Evolutionary conservation across 2,888 invertebrate genomes (phyloP), one percentile per base, ranked within the genome.

Genomic region (Acrocyrtus sp.): DNA sequence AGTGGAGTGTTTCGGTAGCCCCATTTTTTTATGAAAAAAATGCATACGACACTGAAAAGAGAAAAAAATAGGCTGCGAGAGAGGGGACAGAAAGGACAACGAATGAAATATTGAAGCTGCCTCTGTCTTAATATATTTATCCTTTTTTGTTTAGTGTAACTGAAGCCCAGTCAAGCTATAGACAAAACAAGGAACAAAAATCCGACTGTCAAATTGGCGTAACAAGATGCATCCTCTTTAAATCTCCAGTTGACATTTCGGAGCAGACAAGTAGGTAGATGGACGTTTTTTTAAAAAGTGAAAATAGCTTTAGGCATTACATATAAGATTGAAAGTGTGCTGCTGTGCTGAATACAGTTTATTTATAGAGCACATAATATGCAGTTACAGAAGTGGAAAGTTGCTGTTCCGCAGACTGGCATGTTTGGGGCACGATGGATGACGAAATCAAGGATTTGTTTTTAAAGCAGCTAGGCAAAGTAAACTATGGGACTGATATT

Each of bases 141-240:
- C n/a, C n/a, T n/a, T n/a, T n/a, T 51, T 22, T 51, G n/a, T 45
- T 26, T 26, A 60, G 24, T 43, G 47, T 22, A 41, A 62, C 62
- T 60, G 60, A 17, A 60, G 26, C 45, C 22, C 43, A 24, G 1
- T 3, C n/a, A 10, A 12, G 26, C 39, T 19, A 8, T 15, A 24
- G 43, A 41, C n/a, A 45, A 3, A 41, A 53, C 22, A 27, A 34
- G 50, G 47, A n/a, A n/a, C n/a, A 41, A 57, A 53, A 21, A 54
- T 69, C 62, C 57, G 54, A 45, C 54, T 26, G 12, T 21, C 65
- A 65, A 74, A 74, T 74, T 74, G 74, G 69, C 69, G 65, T 56
- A 74, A 74, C 60, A 48, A 74, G 74, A 60, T 74, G 74, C 74
- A 74, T 74, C 74, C 74, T 74, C 69, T 74, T 74, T 74, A 74